These are phyloP conservation scores for Megalopta genalis DNA, from an alignment of 1,140 invertebrate genomes.

Conservation along the genomic window DNA sequence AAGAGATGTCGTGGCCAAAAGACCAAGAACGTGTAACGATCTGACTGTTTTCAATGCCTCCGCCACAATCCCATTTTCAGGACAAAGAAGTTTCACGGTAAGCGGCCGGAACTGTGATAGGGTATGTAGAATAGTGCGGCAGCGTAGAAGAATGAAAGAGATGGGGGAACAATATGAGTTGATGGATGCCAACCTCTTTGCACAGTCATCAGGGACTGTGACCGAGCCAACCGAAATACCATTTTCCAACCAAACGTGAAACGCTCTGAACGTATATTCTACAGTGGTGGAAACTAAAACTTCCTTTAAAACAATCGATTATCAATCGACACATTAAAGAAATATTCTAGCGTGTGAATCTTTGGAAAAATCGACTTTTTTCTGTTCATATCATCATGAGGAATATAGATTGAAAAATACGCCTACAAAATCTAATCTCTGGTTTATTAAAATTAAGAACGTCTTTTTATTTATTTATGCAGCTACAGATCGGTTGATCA, in stretches of 20 bases:
- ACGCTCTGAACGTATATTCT: conserved; percentile 21
- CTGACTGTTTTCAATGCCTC: conserved; percentile 16
- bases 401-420: no score
- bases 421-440: no score
- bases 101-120: conserved; percentile 38
- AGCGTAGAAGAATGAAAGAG: conserved; percentile 3
- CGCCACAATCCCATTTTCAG: conserved; percentile 35
- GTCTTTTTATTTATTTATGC: no score
- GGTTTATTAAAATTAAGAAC: no score
- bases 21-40: conserved; percentile 10
- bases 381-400: no score
- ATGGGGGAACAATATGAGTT: conserved; percentile 47
- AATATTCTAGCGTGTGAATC: no score
- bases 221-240: conserved; percentile 35
- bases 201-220: conserved; percentile 44
- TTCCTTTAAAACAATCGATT: no score
- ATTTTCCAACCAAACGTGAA: conserved; percentile 33
- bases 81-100: conserved; percentile 40
- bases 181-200: conserved; percentile 54
- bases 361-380: no score
- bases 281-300: not conserved
- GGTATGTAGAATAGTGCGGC: conserved; percentile 7
- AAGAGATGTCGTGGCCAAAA: not conserved
- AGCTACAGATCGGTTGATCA: no score
- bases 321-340: not conserved